These are phyloP conservation scores for Scaptomyza parva DNA, from an alignment of 2,888 invertebrate species.

Conservation along the genomic window DNA sequence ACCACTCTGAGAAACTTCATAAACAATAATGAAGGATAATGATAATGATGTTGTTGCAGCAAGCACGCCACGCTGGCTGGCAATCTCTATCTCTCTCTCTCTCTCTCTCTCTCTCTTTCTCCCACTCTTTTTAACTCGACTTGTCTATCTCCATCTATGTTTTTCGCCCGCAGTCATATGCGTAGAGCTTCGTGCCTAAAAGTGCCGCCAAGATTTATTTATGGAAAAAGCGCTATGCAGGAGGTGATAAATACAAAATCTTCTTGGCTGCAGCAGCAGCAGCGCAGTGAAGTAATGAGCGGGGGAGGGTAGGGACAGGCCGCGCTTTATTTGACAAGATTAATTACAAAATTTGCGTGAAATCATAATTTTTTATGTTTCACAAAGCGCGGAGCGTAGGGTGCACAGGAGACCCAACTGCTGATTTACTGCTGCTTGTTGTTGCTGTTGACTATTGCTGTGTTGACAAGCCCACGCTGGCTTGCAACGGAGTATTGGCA, in stretches of 20 bases:
- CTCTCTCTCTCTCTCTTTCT: background rate
- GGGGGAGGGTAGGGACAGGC: slow-evolving; percentile 16
- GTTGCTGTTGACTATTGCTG: slow-evolving; percentile 16
- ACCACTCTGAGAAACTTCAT: slow-evolving; percentile 46
- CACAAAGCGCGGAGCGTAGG: background rate
- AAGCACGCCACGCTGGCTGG: slow-evolving; percentile 57
- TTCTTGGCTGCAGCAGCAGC: slow-evolving; percentile 25
- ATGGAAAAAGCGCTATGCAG: slow-evolving; percentile 44
- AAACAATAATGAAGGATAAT: slow-evolving; percentile 80
- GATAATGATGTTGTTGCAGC: slow-evolving; percentile 65
- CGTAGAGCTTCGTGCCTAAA: slow-evolving; percentile 41
- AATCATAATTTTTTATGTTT: slow-evolving; percentile 74
- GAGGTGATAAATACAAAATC: slow-evolving; percentile 55
- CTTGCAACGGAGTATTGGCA: slow-evolving; percentile 40
- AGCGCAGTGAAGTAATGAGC: slow-evolving; percentile 15
- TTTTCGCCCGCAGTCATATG: slow-evolving; percentile 23
- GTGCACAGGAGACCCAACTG: slow-evolving; percentile 27
- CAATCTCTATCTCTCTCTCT: background rate
- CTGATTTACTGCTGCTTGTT: slow-evolving; percentile 56
- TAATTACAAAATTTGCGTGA: slow-evolving; percentile 79
- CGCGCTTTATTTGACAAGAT: slow-evolving; percentile 77
- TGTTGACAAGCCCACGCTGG: slow-evolving; percentile 56
- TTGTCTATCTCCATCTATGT: background rate
- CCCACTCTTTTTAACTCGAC: too few relatives aligned
- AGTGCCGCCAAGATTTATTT: slow-evolving; percentile 66